Evolutionary conservation across 2,888 invertebrate genomes (phyloP).

Genomic region (Drosophila ezoana): DNA sequence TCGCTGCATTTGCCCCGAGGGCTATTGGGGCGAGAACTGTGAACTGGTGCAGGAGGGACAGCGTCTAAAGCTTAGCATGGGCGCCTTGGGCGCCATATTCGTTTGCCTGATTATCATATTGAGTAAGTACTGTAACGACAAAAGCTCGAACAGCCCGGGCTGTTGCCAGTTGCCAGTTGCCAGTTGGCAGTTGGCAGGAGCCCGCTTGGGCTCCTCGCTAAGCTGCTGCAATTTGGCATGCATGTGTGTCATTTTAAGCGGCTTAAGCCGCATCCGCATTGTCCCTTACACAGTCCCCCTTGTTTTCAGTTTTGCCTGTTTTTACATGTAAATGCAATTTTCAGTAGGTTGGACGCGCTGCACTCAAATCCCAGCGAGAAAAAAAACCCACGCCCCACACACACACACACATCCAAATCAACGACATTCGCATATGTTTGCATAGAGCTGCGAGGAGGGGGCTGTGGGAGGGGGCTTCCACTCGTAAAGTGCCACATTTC

Average conservation of each 20-base stretch:
- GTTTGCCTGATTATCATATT: conserved; percentile 98
- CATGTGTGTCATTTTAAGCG: conserved; percentile 70
- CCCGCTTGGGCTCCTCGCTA: conserved; percentile 32
- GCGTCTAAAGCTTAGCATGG: conserved; percentile 97
- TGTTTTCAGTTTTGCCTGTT: conserved; percentile 42
- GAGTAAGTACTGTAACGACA: conserved; percentile 89
- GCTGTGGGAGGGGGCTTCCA: background rate
- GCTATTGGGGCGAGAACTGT: conserved; percentile 97
- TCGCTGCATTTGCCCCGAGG: conserved; percentile 95
- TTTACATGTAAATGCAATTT: conserved; percentile 77
- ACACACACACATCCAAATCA: background rate
- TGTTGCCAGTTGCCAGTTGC: background rate
- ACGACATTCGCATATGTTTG: conserved; percentile 47
- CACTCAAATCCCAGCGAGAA: conserved; percentile 44
- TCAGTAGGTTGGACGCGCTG: conserved; percentile 51
- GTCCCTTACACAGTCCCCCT: background rate
- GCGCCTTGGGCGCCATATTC: conserved; percentile 98
- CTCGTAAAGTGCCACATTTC: conserved; percentile 62
- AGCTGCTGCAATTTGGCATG: conserved; percentile 61
- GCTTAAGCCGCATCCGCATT: conserved; percentile 66
- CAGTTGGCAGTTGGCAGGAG: background rate
- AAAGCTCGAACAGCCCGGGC: background rate
- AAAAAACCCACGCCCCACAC: conserved; percentile 23
- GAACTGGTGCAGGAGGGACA: conserved; percentile 97
- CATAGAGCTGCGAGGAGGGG: conserved; percentile 14